Percentiles rank a stretch among this genome's conserved stretches.
These are phyloP conservation scores for Wasmannia auropunctata DNA, from an alignment of 1,140 invertebrate species.

Conservation along the genomic window DNA sequence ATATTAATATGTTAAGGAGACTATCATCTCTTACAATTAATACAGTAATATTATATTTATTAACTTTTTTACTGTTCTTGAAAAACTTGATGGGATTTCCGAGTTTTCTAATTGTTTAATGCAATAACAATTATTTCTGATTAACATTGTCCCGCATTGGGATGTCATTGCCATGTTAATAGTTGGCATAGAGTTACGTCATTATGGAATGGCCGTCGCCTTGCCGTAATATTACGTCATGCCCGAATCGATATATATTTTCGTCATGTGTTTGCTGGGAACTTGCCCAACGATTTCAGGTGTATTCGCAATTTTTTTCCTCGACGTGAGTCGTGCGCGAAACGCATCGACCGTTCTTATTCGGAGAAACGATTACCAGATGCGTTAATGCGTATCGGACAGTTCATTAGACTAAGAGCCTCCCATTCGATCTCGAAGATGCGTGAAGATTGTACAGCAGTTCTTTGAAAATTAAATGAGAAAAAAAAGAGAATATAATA, in stretches of 20 bases:
- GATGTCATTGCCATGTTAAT: not conserved
- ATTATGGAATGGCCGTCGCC: not conserved
- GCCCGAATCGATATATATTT: not conserved
- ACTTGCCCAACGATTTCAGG: not conserved
- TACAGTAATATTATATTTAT: not conserved
- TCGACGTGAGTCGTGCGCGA: not conserved
- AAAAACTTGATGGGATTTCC: not conserved
- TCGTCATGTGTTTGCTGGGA: not conserved
- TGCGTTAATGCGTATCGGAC: not conserved
- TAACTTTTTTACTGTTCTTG: not conserved
- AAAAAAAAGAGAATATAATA: not conserved
- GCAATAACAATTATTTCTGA: not conserved
- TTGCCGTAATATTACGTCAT: not conserved
- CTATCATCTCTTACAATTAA: not conserved
- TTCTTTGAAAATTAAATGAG: not conserved
- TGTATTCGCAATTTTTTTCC: slow-evolving; percentile 4
- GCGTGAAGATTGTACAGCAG: too few species aligned
- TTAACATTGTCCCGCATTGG: not conserved
- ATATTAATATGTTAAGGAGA: not conserved
- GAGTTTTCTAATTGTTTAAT: not conserved
- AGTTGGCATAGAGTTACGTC: not conserved
- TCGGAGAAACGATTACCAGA: not conserved
- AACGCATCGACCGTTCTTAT: not conserved
- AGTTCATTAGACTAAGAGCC: not conserved
- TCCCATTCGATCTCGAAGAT: not conserved